Evolutionary conservation across 2,888 invertebrate genomes (phyloP).

Genomic region (Drosophila niveifrons): DNA sequence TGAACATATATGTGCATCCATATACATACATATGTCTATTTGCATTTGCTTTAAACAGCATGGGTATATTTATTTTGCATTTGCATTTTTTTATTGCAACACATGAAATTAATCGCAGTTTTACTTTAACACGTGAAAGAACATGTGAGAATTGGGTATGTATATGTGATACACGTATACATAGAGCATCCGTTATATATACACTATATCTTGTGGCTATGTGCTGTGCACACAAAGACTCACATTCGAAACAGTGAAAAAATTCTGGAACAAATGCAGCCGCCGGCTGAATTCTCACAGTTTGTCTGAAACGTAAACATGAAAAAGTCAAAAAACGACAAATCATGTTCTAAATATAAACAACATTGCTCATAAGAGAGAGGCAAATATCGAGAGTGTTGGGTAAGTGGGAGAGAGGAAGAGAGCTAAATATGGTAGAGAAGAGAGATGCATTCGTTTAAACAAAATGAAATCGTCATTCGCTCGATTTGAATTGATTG

Average conservation of each 20-base stretch:
- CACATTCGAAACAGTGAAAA: slow-evolving; percentile 39
- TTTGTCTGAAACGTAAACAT: slow-evolving; percentile 73
- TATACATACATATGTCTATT: background rate
- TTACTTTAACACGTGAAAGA: slow-evolving; percentile 11
- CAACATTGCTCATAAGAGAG: slow-evolving; percentile 43
- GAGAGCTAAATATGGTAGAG: slow-evolving; percentile 3
- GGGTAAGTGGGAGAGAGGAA: slow-evolving; percentile 16
- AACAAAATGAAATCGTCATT: slow-evolving; percentile 44
- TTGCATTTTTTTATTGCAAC: slow-evolving; percentile 5
- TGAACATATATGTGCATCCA: slow-evolving; percentile 22
- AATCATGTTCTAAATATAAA: slow-evolving; percentile 80
- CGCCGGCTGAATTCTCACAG: slow-evolving; percentile 65
- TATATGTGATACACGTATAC: background rate
- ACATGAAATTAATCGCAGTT: slow-evolving; percentile 20
- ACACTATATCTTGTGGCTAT: slow-evolving; percentile 1
- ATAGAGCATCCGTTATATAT: slow-evolving; percentile 5
- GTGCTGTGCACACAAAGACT: slow-evolving; percentile 35
- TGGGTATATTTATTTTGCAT: slow-evolving; percentile 22
- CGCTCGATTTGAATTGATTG: slow-evolving; percentile 58
- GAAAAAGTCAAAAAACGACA: slow-evolving; percentile 65
- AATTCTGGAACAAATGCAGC: slow-evolving; percentile 77
- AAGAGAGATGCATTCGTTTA: slow-evolving; percentile 49
- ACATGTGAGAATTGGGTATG: slow-evolving; percentile 1
- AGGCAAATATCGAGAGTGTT: background rate
- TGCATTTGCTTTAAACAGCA: background rate